Conservation (phyloP, 2,888 invertebrate genomes). For the Caenorhabditis sp. region DNA sequence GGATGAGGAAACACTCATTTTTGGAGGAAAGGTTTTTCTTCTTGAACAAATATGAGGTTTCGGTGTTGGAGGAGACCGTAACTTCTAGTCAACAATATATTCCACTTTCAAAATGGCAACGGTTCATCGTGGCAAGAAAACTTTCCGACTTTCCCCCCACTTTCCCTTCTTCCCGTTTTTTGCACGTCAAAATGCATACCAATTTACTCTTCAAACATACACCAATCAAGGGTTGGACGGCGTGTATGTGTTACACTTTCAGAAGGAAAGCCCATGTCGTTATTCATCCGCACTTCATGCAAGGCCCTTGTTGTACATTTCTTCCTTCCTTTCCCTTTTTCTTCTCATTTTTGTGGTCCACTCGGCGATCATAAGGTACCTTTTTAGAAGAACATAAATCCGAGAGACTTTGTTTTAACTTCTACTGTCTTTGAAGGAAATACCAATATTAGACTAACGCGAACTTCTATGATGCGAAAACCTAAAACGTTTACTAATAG, state of each 20-base stretch:
- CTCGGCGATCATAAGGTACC: neutral
- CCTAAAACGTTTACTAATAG: no score
- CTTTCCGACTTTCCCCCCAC: neutral
- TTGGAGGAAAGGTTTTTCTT: neutral
- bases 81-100: conserved; percentile 12
- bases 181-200: conserved; percentile 5
- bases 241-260: conserved; percentile 3
- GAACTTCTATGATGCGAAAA: no score
- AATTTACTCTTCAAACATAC: conserved; percentile 7
- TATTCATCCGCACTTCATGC: conserved; percentile 41
- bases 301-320: neutral
- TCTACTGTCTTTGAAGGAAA: neutral
- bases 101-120: neutral
- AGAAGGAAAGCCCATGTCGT: conserved; percentile 29
- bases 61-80: conserved; percentile 20
- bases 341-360: neutral
- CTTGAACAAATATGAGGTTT: conserved; percentile 11
- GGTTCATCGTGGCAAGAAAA: neutral
- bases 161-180: neutral
- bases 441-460: neutral
- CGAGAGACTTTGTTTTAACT: neutral
- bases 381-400: neutral
- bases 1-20: conserved; percentile 34
- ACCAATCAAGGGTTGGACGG: neutral
- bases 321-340: conserved; percentile 21